Percentiles rank a stretch among this genome's conserved stretches.
Conservation (phyloP, 2,113 vertebrate species). For the Cairina moschata region DNA sequence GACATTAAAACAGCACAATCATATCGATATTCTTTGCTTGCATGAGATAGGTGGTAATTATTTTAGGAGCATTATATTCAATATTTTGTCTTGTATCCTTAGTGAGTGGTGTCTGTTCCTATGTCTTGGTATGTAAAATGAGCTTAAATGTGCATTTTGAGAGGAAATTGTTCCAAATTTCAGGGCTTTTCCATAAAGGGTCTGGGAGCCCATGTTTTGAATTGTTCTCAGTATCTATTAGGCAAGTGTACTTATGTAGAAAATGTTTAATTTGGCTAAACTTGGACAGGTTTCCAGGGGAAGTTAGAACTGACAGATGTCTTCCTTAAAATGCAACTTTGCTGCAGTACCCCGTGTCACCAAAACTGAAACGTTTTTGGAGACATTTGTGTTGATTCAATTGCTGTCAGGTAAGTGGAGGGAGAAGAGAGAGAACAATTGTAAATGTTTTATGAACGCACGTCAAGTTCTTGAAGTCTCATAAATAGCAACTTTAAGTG, state of each 20-base stretch:
- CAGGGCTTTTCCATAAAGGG: background rate
- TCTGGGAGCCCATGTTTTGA: background rate
- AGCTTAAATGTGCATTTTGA: background rate
- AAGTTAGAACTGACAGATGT: background rate
- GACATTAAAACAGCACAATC: background rate
- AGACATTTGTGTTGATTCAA: background rate
- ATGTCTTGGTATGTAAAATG: background rate
- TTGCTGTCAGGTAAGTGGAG: background rate
- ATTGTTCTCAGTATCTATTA: background rate
- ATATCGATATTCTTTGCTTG: background rate
- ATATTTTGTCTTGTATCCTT: background rate
- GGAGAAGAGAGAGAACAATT: background rate
- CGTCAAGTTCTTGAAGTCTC: background rate
- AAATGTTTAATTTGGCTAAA: background rate
- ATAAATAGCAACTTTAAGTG: background rate
- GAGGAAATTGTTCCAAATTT: background rate
- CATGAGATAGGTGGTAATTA: background rate
- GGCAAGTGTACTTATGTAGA: background rate
- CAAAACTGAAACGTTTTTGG: background rate
- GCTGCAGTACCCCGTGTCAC: background rate
- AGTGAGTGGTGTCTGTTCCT: background rate
- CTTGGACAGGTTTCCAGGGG: background rate
- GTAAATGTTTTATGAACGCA: constrained; percentile 13
- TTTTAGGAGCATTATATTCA: background rate
- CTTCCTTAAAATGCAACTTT: background rate